Evolutionary conservation across 2,888 invertebrate species (phyloP), one percentile per base, ranked within the genome.

Genomic region (Coenonympha arcania): DNA sequence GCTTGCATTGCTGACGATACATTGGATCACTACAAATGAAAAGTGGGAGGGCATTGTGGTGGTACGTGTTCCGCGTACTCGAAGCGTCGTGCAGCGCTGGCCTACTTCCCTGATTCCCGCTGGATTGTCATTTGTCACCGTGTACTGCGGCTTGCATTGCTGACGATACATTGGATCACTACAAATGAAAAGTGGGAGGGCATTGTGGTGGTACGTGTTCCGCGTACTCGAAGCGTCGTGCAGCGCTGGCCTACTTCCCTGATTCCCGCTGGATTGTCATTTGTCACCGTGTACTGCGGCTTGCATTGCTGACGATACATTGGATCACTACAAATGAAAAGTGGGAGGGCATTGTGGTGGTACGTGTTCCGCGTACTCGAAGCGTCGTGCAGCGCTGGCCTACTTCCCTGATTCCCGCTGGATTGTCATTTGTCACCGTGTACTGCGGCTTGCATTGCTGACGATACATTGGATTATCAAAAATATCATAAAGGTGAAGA

Each of bases 71-170:
- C 50, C 39, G n/a, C n/a, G n/a, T n/a, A n/a, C n/a, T n/a, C n/a
- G n/a, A n/a, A n/a, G n/a, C n/a, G n/a, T n/a, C n/a, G n/a, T n/a
- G n/a, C n/a, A n/a, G 50, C 33, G 57, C 45, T 62, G 65, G 64
- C 68, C 68, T 61, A 73, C 63, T 74, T 73, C 55, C 68, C 65
- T 65, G 64, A 68, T 71, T 70, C 65, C 59, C 56, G 63, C 61
- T 56, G 66, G 69, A 69, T n/a, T n/a, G n/a, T n/a, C n/a, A n/a
- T n/a, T 68, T 68, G 66, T 69, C 48, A 37, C 55, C 40, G 55
- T 50, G 24, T 40, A 34, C 39, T 28, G 30, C 34, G 20, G 28
- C 28, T 50, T 48, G 8, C 50, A 34, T 54, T 54, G 40, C 54
- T 47, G 54, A 11, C 47, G 15, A 22, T 20, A 26, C 41, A 48